Evolutionary conservation across 2,888 invertebrate genomes (phyloP), one percentile per base, ranked within the genome.

Genomic region (Eupithecia centaureata): DNA sequence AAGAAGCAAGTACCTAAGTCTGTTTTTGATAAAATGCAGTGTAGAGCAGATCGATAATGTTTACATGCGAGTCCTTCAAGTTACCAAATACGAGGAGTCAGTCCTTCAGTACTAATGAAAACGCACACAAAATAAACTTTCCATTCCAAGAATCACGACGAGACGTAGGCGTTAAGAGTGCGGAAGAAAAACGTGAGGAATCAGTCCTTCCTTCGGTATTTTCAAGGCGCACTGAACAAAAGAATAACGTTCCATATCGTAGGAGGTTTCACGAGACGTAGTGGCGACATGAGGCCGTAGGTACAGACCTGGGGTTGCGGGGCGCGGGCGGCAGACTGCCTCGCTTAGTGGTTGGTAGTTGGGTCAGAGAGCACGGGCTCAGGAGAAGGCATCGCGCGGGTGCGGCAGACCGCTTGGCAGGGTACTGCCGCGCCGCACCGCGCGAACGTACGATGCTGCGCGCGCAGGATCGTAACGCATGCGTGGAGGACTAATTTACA

Each of bases 1-100:
- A 32, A 32, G 22, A 30, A 28, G 54, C 54, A n/a, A 30, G n/a
- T 0, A n/a, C n/a, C n/a, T n/a, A 8, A 30, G 18, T 22, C 8
- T 63, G 68, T 59, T 65, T 68, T 47, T 27, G 38, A 56, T 59
- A 27, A 62, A 64, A 66, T 65, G 72, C 70, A 68, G 67, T 52
- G 67, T 59, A 57, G 25, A n/a, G 27, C 68, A 52, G 62, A 72
- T 75, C 74, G 72, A 75, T 75, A 73, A 58, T 73, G 74, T 70
- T 71, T 73, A 73, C 73, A 65, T 64, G 71, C 38, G 58, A 58
- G 60, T 13, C 27, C 57, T 62, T 52, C 52, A 30, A n/a, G 51
- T 25, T 22, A 52, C 52, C 35, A 51, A 51, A 57, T 32, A 57
- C 57, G 57, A 32, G 13, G 32, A 57, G 5, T 15, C 54, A 8